Conservation (phyloP, 2,113 vertebrate species). For the Microcebus murinus region DNA sequence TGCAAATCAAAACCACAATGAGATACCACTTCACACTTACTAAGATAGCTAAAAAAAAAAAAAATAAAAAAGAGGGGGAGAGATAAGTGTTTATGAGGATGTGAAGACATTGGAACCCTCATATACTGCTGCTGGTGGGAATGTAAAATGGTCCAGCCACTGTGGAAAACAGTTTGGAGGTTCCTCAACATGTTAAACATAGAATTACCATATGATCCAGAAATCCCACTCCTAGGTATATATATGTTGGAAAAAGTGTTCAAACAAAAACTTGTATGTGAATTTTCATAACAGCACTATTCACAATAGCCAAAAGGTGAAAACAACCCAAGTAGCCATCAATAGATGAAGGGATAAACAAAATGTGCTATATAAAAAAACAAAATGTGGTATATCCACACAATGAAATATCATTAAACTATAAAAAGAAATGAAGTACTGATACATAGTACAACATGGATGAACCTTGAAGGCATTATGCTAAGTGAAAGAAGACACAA, state of each 20-base stretch:
- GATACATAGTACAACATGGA: background rate
- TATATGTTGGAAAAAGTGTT: background rate
- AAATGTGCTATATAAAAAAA: conserved; percentile 19
- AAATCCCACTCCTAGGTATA: background rate
- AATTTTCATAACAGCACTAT: background rate
- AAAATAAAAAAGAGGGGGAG: background rate
- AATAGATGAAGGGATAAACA: background rate
- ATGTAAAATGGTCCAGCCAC: background rate
- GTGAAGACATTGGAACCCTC: background rate
- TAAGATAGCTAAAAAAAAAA: background rate
- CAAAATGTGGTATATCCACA: background rate
- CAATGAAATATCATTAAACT: background rate
- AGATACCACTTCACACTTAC: background rate
- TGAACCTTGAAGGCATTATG: background rate
- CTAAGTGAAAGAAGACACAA: background rate
- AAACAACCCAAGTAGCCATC: background rate
- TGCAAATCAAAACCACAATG: background rate
- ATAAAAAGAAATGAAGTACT: conserved; percentile 29
- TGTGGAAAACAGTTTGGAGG: background rate
- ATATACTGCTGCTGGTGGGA: background rate
- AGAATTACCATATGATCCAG: background rate
- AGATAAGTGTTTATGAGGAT: background rate
- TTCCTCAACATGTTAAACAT: background rate
- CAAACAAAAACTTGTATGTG: background rate
- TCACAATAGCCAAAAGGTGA: background rate